Evolutionary conservation across 2,113 vertebrate species (phyloP).

Genomic region (Ariopsis seemanni): DNA sequence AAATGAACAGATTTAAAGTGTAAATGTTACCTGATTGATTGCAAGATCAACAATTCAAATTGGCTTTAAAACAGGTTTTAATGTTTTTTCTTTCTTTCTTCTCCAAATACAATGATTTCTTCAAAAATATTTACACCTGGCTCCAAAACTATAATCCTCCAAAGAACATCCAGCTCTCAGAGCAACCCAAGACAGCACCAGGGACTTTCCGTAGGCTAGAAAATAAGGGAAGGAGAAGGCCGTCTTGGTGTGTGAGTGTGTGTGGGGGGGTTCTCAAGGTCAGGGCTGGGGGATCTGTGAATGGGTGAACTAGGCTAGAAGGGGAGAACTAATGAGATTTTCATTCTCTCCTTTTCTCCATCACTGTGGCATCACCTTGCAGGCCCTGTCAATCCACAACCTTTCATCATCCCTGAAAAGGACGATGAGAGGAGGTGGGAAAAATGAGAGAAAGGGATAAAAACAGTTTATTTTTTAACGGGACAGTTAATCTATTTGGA

Average conservation of each 20-base stretch:
- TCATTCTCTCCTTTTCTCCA: conserved; percentile 59
- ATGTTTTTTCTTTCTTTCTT: not conserved
- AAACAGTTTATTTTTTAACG: conserved; percentile 71
- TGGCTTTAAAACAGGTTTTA: not conserved
- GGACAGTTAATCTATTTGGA: conserved; percentile 76
- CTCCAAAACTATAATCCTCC: not conserved
- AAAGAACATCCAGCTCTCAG: not conserved
- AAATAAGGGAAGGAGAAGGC: not conserved
- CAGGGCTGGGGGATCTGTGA: conserved; percentile 59
- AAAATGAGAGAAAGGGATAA: conserved; percentile 48
- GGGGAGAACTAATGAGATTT: conserved; percentile 73
- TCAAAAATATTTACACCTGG: conserved; percentile 1
- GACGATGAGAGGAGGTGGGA: not conserved
- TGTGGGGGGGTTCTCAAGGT: conserved; percentile 67
- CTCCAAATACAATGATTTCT: not conserved
- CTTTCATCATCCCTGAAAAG: conserved; percentile 42
- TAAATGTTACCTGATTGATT: not conserved
- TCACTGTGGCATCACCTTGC: conserved; percentile 66
- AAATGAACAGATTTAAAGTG: not conserved
- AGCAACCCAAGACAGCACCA: conserved; percentile 8
- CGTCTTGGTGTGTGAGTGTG: conserved; percentile 13
- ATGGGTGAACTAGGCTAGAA: conserved; percentile 66
- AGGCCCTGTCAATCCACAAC: conserved; percentile 63
- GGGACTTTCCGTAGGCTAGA: conserved; percentile 37
- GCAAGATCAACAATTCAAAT: not conserved